phyloP scores from a whole-genome alignment of 1,140 invertebrate species.

The Leptonema lineaticorne region DNA sequence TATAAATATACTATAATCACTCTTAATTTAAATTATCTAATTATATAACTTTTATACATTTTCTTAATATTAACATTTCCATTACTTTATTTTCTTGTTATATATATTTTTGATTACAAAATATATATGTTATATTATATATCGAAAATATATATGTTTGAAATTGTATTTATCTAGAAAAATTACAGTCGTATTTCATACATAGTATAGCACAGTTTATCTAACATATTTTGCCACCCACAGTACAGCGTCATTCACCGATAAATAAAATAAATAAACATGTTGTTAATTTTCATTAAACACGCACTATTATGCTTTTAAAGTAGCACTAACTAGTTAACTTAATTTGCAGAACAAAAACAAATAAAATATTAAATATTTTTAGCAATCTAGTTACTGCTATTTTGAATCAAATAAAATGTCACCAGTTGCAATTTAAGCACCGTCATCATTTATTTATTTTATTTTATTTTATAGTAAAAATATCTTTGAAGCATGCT shows the following conservation, averaged over 20 bases:
- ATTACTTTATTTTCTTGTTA: too few species aligned
- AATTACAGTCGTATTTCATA: neutral
- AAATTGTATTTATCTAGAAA: too few species aligned
- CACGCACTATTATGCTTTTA: neutral
- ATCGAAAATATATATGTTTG: neutral
- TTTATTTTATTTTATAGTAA: neutral
- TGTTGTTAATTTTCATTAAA: neutral
- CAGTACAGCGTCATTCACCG: neutral
- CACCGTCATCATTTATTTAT: slow-evolving; percentile 13
- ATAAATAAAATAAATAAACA: neutral
- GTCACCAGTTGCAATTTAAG: slow-evolving; percentile 19
- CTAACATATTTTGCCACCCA: neutral
- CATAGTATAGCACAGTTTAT: neutral
- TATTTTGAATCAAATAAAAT: slow-evolving; percentile 7
- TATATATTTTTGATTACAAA: too few species aligned
- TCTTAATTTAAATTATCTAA: too few species aligned
- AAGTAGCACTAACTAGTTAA: neutral
- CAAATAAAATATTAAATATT: neutral
- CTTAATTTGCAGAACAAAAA: neutral
- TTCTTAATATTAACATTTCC: too few species aligned
- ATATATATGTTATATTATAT: too few species aligned
- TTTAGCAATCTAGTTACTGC: neutral
- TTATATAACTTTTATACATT: too few species aligned
- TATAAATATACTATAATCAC: too few species aligned
- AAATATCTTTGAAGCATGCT: slow-evolving; percentile 9